Evolutionary conservation across 2,797 vertebrate species (phyloP), one percentile per base, ranked within the genome.

Genomic region (Karalla daura): DNA sequence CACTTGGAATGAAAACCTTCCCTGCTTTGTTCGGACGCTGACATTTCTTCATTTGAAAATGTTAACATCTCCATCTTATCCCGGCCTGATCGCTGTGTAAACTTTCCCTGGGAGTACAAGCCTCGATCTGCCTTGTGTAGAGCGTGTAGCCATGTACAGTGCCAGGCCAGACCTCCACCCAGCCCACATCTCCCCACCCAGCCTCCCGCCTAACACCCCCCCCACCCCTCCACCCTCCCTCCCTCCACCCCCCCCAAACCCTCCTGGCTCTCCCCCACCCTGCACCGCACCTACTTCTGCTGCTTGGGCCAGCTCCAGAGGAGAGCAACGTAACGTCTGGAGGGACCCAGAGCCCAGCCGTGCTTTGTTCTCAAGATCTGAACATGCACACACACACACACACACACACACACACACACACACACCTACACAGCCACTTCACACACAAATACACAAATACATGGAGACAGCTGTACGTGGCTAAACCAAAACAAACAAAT

Each of bases 261-360:
- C 10, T 10, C 10, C 64, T 2, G 35, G 37, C 40, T 43, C 54
- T 53, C 61, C 70, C 67, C 74, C 78, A 73, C 70, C 75, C 79
- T 76, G 81, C 76, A 70, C 63, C 58, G 79, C 77, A 90, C 92
- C 93, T 90, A 90, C 83, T 93, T 93, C 83, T 88, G 78, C 71
- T 74, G 72, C 86, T n/a, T 91, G 91, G 86, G 79, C 63, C 60
- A 39, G 64, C 61, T 90, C 88, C 86, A 90, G 73, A 85, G 56
- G 70, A 78, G 79, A 77, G 80, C 84, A 91, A 91, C 89, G 91
- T 92, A 89, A 93, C 74, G 92, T 93, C 91, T 94, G 86, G 89
- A 88, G 85, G 84, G 86, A 87, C 80, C 27, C 54, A 2, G 67
- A 65, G 78, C 70, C 68, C 68, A 76, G 84, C 82, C 76, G 8